Evolutionary conservation across 2,888 invertebrate species (phyloP), one percentile per base, ranked within the genome.

Genomic region (Amiota mariae): DNA sequence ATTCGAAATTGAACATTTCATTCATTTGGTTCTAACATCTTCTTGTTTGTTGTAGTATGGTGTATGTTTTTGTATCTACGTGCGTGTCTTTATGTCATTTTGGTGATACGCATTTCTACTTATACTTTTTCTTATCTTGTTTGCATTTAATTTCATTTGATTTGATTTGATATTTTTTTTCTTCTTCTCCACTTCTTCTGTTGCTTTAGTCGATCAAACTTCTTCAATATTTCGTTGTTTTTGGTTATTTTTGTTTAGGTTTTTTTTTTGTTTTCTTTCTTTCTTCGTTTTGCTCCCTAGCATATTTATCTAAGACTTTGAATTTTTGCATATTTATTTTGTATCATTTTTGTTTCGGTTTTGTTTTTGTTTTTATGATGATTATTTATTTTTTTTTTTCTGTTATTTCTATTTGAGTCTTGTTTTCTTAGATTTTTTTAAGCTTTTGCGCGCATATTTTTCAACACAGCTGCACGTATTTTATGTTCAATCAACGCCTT

Each of bases 281-380:
- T 66, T 64, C 20, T 59, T 18, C 6, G 36, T 8, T 59, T 8
- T 59, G 59, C 24, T 59, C 24, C 59, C 18, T 20, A n/a, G 24
- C 24, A 20, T 59, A 18, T 18, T 24, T 66, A 66, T 66, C 48
- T 11, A 15, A 20, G 18, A 66, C 74, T n/a, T n/a, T n/a, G n/a
- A 76, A 77, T 68, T 79, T 82, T 80, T 78, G 80, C 85, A 83
- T 86, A 84, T 86, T 85, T 86, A 85, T 82, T 77, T 82, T 82
- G 83, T 80, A 81, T 86, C 82, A 77, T 80, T 82, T 83, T 73
- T 75, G 57, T 72, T 74, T 72, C 54, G 70, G 36, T 11, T 56
- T 18, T 36, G n/a, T 51, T 57, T 59, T 59, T 59, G 13, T 11
- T 59, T 59, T 59, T 36, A 36, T 36, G 36, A 36, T 36, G 36